Base-by-base conservation (phyloP, 2,797 vertebrate species). In the Enoplosus armatus region DNA sequence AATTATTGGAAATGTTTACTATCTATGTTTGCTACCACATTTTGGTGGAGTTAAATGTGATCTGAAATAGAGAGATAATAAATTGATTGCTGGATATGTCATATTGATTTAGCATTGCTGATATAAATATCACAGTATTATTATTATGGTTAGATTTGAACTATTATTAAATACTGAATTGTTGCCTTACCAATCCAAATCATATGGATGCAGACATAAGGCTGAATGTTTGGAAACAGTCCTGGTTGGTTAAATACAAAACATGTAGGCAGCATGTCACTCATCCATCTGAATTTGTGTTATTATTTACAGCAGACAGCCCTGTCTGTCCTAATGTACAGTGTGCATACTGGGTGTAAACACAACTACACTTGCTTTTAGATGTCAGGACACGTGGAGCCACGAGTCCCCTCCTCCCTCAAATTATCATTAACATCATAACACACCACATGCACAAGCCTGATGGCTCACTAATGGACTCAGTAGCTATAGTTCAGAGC, bases 341-440 rank as follows among this genome's bases (percentile, higher is more conserved):
- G 14, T 65, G 66, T 69, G 54, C 45, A 56, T 39, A 60, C 29
- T 2, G 43, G 61, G 69, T 90, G 90, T 94, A 93, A 93, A 93
- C 85, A 93, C 56, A 77, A 82, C 84, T 63, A 69, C 82, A 79
- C 78, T 75, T 69, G 68, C 70, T 72, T 79, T 82, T 64, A 71
- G 73, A 83, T 83, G 80, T 75, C 67, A 77, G 61, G 83, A 77
- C 93, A 93, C 91, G 92, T 94, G 94, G 86, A 85, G 69, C 72
- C 50, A 56, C 35, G 68, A 83, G 70, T 72, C 74, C 72, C 83
- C 83, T 79, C 69, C 78, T 74, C 64, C 79, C 54, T 62, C 39
- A 81, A 87, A 88, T 87, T 56, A 83, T 75, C 54, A 73, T 72
- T 48, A 84, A 61, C 70, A 81, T 50, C 79, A 80, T 39, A 88